Evolutionary conservation across 1,140 invertebrate genomes (phyloP).

Genomic region (Drosophila rhopaloa): DNA sequence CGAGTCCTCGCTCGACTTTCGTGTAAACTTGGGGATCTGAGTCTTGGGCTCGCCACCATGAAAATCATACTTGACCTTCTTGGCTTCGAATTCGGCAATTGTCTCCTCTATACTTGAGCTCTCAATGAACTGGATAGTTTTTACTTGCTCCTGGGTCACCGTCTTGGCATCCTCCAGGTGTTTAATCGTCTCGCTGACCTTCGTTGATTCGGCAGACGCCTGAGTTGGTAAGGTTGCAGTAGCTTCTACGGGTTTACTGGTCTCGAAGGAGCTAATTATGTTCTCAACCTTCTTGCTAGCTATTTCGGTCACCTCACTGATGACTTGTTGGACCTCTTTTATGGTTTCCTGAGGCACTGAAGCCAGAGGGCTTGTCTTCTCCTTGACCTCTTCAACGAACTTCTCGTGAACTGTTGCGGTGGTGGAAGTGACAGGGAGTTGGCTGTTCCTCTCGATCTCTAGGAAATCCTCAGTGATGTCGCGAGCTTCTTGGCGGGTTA

Average conservation of each 20-base stretch:
- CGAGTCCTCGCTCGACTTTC: constrained; percentile 55
- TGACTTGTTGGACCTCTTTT: constrained; percentile 62
- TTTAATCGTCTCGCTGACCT: constrained; percentile 74
- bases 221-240: constrained; percentile 18
- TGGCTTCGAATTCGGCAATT: constrained; percentile 80
- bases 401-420: constrained; percentile 68
- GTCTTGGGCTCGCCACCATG: constrained; percentile 75
- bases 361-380: constrained; percentile 65
- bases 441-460: constrained; percentile 74
- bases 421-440: constrained; percentile 55
- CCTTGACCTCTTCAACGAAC: constrained; percentile 75
- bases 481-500: constrained; percentile 70
- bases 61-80: constrained; percentile 77
- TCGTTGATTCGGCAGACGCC: constrained; percentile 50
- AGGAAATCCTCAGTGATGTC: constrained; percentile 79
- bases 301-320: constrained; percentile 66
- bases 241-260: constrained; percentile 34
- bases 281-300: constrained; percentile 72
- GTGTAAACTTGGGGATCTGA: constrained; percentile 68
- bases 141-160: constrained; percentile 45
- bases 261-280: constrained; percentile 70
- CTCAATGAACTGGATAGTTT: constrained; percentile 51
- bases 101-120: constrained; percentile 75
- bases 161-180: constrained; percentile 62
- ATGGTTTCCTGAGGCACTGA: constrained; percentile 59